Conservation (phyloP, 2,113 vertebrate genomes). For the Acanthochromis polyacanthus region DNA sequence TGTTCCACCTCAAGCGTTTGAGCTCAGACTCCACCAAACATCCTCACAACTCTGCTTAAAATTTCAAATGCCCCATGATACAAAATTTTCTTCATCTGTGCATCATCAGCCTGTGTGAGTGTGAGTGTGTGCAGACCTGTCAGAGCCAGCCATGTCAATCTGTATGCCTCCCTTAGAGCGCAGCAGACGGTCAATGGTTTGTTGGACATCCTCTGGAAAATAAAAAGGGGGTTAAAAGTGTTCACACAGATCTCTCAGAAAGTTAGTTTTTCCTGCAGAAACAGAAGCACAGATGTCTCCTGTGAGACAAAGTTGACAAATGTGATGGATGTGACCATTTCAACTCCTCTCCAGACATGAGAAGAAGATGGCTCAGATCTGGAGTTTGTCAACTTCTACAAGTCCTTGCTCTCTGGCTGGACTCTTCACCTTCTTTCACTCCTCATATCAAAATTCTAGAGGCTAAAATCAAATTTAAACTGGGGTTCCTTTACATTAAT, state of each 20-base stretch:
- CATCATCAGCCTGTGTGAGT: neutral
- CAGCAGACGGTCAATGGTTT: constrained; percentile 83
- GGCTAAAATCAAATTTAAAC: too few relatives aligned
- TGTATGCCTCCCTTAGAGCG: constrained; percentile 71
- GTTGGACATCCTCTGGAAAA: constrained; percentile 86
- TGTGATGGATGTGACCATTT: too few relatives aligned
- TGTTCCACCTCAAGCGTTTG: constrained; percentile 30
- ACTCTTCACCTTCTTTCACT: too few relatives aligned
- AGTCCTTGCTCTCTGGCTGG: too few relatives aligned
- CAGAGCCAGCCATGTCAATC: constrained; percentile 84
- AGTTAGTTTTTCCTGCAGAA: neutral
- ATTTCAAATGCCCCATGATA: neutral
- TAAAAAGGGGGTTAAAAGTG: constrained; percentile 10
- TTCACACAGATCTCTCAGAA: neutral
- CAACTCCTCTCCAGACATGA: too few relatives aligned
- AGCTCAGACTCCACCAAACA: constrained; percentile 28
- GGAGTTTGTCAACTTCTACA: too few relatives aligned
- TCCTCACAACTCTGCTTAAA: constrained; percentile 11
- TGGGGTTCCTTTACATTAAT: too few relatives aligned
- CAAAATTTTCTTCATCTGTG: neutral
- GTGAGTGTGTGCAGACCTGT: constrained; percentile 77
- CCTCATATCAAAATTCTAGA: too few relatives aligned
- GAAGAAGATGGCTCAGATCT: too few relatives aligned
- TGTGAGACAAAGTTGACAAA: too few relatives aligned
- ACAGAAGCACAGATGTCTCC: neutral